A percentile compares a stretch with the other conserved stretches of the same genome.
These are phyloP conservation scores for Cremastinae sp. DNA, from an alignment of 2,888 invertebrate genomes.

Conservation along the genomic window DNA sequence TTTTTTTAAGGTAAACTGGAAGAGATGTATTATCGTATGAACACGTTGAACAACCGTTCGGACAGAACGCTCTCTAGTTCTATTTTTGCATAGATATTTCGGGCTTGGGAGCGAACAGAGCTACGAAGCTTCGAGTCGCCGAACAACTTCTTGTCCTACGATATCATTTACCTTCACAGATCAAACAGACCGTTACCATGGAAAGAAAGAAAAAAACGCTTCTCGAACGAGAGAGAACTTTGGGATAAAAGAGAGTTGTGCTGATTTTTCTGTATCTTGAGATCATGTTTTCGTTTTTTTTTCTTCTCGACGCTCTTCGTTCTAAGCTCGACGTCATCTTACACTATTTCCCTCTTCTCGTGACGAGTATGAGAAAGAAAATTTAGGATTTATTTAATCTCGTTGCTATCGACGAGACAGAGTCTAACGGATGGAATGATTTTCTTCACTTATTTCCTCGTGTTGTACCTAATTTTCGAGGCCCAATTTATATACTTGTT, in stretches of 20 bases:
- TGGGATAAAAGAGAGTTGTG: slow-evolving; percentile 32
- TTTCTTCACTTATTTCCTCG: slow-evolving; percentile 13
- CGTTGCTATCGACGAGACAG: slow-evolving; percentile 24
- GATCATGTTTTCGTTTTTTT: slow-evolving; percentile 21
- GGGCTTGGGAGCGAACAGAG: slow-evolving; percentile 11
- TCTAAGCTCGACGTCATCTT: slow-evolving; percentile 11
- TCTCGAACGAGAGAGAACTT: slow-evolving; percentile 27
- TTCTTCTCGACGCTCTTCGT: slow-evolving; percentile 2
- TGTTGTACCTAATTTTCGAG: too few species aligned
- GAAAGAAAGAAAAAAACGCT: slow-evolving; percentile 5
- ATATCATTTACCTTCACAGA: slow-evolving; percentile 1
- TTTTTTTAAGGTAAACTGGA: slow-evolving; percentile 43
- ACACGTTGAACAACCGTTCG: slow-evolving; percentile 37
- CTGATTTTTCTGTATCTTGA: slow-evolving; percentile 17
- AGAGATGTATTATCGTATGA: slow-evolving; percentile 30
- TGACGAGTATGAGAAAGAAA: slow-evolving; percentile 17
- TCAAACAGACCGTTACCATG: neutral
- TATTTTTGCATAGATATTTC: slow-evolving; percentile 54
- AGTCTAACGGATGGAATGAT: slow-evolving; percentile 72
- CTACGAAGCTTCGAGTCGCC: slow-evolving; percentile 4
- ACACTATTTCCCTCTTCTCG: neutral
- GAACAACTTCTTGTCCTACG: slow-evolving; percentile 25
- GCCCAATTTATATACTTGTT: too few species aligned
- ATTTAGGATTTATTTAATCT: slow-evolving; percentile 9
- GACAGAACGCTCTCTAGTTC: slow-evolving; percentile 34